These are phyloP conservation scores for Amphilophus citrinellus DNA, from an alignment of 2,113 vertebrate species.

Conservation along the genomic window DNA sequence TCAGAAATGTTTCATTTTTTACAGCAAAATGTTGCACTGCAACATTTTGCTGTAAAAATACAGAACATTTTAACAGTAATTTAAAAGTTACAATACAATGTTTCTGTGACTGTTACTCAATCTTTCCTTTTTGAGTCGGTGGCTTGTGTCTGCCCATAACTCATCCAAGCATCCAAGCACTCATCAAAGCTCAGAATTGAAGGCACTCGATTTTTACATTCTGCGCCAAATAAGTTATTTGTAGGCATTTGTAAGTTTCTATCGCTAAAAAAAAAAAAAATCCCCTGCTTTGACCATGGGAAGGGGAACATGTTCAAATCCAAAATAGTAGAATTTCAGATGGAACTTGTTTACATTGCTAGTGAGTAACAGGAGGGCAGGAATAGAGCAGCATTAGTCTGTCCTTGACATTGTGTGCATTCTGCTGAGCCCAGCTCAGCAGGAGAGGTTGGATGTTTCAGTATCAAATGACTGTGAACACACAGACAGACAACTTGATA, in stretches of 20 bases:
- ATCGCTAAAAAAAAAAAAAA: not conserved
- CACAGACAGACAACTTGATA: constrained; percentile 23
- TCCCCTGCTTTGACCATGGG: not conserved
- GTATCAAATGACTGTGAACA: constrained; percentile 58
- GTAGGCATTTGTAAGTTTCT: not conserved
- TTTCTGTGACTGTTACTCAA: not conserved
- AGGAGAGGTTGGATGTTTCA: constrained; percentile 15
- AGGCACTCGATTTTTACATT: too few species aligned
- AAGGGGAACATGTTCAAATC: not conserved
- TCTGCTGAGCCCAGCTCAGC: constrained; percentile 31
- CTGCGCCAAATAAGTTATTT: not conserved
- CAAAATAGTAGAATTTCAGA: not conserved
- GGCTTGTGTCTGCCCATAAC: not conserved
- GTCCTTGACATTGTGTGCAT: constrained; percentile 41
- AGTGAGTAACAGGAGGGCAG: constrained; percentile 14
- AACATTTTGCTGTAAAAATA: not conserved
- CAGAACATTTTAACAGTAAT: not conserved
- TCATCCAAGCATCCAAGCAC: too few species aligned
- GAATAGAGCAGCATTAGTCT: constrained; percentile 50
- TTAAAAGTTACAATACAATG: not conserved
- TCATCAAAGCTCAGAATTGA: too few species aligned
- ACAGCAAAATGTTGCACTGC: not conserved
- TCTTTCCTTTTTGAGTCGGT: not conserved
- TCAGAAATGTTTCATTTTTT: not conserved
- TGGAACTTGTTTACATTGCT: not conserved